These are phyloP conservation scores for Nannoperca obscura DNA, from an alignment of 2,797 vertebrate genomes.

Conservation along the genomic window DNA sequence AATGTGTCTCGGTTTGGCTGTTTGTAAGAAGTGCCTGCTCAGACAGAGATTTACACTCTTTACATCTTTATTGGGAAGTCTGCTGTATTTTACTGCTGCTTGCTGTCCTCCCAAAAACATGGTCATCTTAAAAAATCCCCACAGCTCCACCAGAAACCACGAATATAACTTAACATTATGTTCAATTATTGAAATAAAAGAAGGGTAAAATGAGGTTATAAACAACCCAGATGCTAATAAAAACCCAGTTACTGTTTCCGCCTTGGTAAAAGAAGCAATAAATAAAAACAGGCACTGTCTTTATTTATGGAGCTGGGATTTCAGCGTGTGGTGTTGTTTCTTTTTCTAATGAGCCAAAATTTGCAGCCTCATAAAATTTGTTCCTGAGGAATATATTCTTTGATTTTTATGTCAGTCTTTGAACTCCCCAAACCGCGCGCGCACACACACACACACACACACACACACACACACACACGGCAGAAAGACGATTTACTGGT, in stretches of 20 bases:
- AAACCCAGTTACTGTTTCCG: not conserved
- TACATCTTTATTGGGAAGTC: constrained; percentile 17
- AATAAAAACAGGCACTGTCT: no score
- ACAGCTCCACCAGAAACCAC: not conserved
- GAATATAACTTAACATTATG: constrained; percentile 11
- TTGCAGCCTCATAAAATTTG: constrained; percentile 49
- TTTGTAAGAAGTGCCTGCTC: constrained; percentile 12
- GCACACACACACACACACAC: constrained; percentile 24
- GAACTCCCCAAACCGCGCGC: constrained; percentile 23
- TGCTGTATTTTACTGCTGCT: constrained; percentile 31
- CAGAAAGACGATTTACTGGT: not conserved
- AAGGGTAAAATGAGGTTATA: not conserved
- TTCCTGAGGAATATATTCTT: constrained; percentile 48
- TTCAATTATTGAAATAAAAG: constrained; percentile 22
- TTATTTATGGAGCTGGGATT: constrained; percentile 37
- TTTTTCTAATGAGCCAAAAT: constrained; percentile 59
- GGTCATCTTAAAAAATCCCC: not conserved
- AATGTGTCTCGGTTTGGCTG: constrained; percentile 16
- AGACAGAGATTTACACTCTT: constrained; percentile 11
- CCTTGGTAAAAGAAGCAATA: not conserved
- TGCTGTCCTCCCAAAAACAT: constrained; percentile 30
- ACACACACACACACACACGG: not conserved
- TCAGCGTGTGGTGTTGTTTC: constrained; percentile 33
- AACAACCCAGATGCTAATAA: not conserved
- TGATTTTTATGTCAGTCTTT: constrained; percentile 52